Base-by-base conservation (phyloP, 1,140 invertebrate species). In the Drosophila equinoxialis region DNA sequence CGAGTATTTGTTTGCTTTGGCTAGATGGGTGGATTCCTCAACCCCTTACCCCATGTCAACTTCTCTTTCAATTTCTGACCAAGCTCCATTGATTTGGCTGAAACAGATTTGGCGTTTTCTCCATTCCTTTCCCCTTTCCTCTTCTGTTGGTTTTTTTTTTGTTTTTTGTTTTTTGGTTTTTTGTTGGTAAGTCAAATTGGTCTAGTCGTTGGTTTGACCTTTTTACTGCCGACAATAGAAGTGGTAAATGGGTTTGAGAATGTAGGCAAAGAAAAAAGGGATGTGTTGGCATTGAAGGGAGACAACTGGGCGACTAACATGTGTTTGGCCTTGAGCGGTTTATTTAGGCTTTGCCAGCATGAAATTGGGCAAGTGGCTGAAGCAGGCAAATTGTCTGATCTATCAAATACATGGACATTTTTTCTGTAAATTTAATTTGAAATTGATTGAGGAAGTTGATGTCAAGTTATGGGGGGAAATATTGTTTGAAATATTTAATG, bases 291-390 rank as follows among this genome's bases (percentile, higher is more conserved):
- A 33, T 30, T 35, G 37, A 60, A 33, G 41, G 65, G 73, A 69
- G 42, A 57, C 63, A 33, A 42, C 65, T 73, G 64, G 70, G 55
- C 82, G 35, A 65, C 62, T 74, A 74, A 89, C 83, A 87, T 89
- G 84, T 83, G 83, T 87, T 87, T 87, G 83, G 80, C 84, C 83
- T 87, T 87, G 83, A 79, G 83, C 83, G 79, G 83, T 86, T 83
- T 87, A 75, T 87, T 87, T 87, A 77, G 82, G 84, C 65, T 78
- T 58, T 77, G 33, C 3, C 45, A 20, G 45, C 45, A 51, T 23
- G 20, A 20, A 51, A 51, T 51, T 51, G 45, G 45, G 8, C 45
- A 45, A 5, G 30, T 30, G 30, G 30, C 30, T 30, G 30, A 6
- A 30, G 0, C 17, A 17, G 14, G 42, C 42, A 51, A 51, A 51